phyloP scores from a whole-genome alignment of 2,113 vertebrate genomes.

The Epinephelus cyanopodus region DNA sequence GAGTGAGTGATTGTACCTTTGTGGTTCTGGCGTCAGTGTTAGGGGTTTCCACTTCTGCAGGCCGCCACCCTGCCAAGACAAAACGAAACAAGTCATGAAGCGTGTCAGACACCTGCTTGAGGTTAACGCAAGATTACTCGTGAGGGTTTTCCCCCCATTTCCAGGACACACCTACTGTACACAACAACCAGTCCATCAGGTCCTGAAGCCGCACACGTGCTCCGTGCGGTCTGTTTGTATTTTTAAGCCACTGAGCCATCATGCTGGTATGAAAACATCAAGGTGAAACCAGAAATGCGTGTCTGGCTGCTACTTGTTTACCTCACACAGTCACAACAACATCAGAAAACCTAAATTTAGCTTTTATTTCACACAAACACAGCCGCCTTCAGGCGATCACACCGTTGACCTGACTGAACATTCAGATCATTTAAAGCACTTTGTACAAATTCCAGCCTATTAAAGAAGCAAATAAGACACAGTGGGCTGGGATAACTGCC shows the following conservation, averaged over 20 bases:
- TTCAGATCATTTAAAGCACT: not conserved
- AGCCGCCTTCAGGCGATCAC: not conserved
- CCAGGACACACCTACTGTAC: constrained; percentile 35
- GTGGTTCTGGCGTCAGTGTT: constrained; percentile 88
- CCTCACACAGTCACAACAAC: not conserved
- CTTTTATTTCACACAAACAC: not conserved
- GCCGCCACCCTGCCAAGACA: constrained; percentile 80
- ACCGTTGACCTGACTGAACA: constrained; percentile 4
- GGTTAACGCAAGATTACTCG: constrained; percentile 9
- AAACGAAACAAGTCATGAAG: constrained; percentile 55
- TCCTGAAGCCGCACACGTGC: not conserved
- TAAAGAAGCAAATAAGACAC: constrained; percentile 49
- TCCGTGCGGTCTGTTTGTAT: constrained; percentile 4
- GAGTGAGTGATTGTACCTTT: constrained; percentile 83
- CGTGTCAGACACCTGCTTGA: constrained; percentile 38
- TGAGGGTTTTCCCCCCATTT: constrained; percentile 24
- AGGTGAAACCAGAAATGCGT: constrained; percentile 72
- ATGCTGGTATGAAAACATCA: not conserved
- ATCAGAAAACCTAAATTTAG: constrained; percentile 6
- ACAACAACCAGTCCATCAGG: constrained; percentile 15
- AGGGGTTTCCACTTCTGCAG: constrained; percentile 90
- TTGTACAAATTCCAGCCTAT: constrained; percentile 27
- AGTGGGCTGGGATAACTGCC: not conserved
- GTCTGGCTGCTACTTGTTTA: constrained; percentile 64
- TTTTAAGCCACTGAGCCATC: constrained; percentile 17